These are phyloP conservation scores for Chymomyza costata DNA, from an alignment of 1,140 invertebrate species.

Conservation along the genomic window DNA sequence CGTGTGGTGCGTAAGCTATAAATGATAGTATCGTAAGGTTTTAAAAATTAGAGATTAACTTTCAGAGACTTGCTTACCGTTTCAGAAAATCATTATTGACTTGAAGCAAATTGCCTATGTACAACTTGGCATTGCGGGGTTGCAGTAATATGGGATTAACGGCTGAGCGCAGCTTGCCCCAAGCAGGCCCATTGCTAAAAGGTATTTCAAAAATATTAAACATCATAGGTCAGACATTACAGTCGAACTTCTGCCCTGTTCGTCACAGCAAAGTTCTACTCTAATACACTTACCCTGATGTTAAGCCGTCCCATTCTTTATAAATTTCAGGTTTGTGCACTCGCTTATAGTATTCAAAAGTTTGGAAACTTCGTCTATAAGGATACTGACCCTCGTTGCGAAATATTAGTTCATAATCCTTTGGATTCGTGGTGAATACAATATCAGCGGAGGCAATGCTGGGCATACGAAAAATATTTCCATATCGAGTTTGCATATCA, in stretches of 20 bases:
- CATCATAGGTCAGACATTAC: neutral
- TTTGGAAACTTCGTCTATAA: slow-evolving; percentile 41
- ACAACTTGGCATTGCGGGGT: slow-evolving; percentile 58
- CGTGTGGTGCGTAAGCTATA: slow-evolving; percentile 77
- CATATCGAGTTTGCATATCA: slow-evolving; percentile 42
- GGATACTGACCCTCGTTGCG: slow-evolving; percentile 66
- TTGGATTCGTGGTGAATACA: slow-evolving; percentile 55
- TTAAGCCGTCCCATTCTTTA: slow-evolving; percentile 45
- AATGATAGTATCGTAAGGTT: neutral
- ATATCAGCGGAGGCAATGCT: slow-evolving; percentile 46
- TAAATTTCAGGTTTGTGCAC: slow-evolving; percentile 50
- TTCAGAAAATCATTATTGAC: slow-evolving; percentile 72
- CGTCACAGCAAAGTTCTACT: neutral
- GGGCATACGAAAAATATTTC: slow-evolving; percentile 52
- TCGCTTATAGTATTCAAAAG: slow-evolving; percentile 52
- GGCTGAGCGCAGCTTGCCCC: slow-evolving; percentile 55
- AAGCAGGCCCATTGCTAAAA: slow-evolving; percentile 55
- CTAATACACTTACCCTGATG: slow-evolving; percentile 34
- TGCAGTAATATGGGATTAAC: slow-evolving; percentile 67
- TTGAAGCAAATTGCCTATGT: slow-evolving; percentile 46
- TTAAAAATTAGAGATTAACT: too few species aligned
- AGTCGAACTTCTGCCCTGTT: too few species aligned
- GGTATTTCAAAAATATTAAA: neutral
- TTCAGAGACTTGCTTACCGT: slow-evolving; percentile 68
- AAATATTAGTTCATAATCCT: slow-evolving; percentile 55